Base-by-base conservation (phyloP, 2,888 invertebrate species). In the Torymus tubicola region DNA sequence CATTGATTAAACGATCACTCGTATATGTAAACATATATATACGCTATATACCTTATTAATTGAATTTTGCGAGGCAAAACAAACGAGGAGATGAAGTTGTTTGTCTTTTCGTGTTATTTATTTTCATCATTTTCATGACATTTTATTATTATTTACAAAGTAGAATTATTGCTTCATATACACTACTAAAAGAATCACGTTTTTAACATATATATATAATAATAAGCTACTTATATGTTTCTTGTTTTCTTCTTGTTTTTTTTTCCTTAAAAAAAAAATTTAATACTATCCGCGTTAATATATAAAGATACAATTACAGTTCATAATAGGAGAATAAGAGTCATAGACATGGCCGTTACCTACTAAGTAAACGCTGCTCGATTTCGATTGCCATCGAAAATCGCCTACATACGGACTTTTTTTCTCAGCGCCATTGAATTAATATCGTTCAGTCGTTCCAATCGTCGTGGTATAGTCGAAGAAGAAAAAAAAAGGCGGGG, bases 61-160 rank as follows among this genome's bases (percentile, higher is more conserved):
- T 31, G 31, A 31, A 31, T 31, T 31, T 31, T 31, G 2, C 31
- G 31, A 31, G 31, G 31, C 31, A 31, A 31, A 31, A 31, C 31
- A 31, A 31, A 31, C 31, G 5, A 31, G 31, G 31, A 31, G 21
- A 55, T n/a, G 14, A 57, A 55, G n/a, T 16, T 21, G 12, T 16
- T 21, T 68, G 31, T 31, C 31, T 31, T 78, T 78, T 75, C 12
- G 50, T 52, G 18, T 75, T 72, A 68, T 78, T 78, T 81, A 81
- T 81, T 81, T 69, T 83, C 81, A 60, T 83, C 79, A 81, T 78
- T 80, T 82, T 71, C 58, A 81, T 77, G 84, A 83, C 80, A 69
- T 31, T 31, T 31, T 31, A 80, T 84, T 82, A 81, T 82, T 85
- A 85, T 85, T 85, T 86, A 86, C 85, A 85, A 84, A 81, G 82